Conservation (phyloP, 30 jellyfish, hydroid and myxozoan genomes). For the Turritopsis dohrnii region DNA sequence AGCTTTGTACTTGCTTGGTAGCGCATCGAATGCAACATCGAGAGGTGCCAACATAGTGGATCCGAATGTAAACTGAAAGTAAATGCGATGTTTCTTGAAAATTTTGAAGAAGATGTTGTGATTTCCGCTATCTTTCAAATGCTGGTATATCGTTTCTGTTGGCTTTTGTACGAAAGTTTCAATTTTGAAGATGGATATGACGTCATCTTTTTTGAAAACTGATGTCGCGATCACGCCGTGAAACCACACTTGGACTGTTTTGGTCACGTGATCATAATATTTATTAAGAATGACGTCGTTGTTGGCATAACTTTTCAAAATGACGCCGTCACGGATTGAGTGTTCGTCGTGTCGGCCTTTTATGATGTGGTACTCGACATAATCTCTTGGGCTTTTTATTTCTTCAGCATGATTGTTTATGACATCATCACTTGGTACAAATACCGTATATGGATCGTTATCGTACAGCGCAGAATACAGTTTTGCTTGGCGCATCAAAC, state of each 20-base stretch:
- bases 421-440: conserved; percentile 3
- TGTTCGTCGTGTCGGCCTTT: background rate
- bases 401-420: background rate
- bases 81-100: background rate
- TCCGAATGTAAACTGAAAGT: conserved; percentile 24
- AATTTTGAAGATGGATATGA: background rate
- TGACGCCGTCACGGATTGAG: conserved; percentile 11
- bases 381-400: background rate
- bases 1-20: conserved; percentile 17
- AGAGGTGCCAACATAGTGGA: conserved; percentile 21
- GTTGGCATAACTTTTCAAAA: background rate
- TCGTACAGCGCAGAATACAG: conserved; percentile 15
- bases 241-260: background rate
- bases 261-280: background rate
- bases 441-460: background rate
- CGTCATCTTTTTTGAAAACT: background rate
- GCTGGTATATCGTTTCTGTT: background rate
- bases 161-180: background rate
- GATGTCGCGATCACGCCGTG: background rate
- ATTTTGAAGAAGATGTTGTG: background rate
- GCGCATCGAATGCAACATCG: conserved; percentile 9
- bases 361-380: background rate
- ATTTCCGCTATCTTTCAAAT: conserved; percentile 2
- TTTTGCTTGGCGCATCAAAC: background rate
- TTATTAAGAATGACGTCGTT: conserved; percentile 2